A percentile compares a stretch with the other conserved stretches of the same genome.
These are phyloP conservation scores for Lagenorhynchus albirostris DNA, from an alignment of 2,113 vertebrate genomes.

Conservation along the genomic window DNA sequence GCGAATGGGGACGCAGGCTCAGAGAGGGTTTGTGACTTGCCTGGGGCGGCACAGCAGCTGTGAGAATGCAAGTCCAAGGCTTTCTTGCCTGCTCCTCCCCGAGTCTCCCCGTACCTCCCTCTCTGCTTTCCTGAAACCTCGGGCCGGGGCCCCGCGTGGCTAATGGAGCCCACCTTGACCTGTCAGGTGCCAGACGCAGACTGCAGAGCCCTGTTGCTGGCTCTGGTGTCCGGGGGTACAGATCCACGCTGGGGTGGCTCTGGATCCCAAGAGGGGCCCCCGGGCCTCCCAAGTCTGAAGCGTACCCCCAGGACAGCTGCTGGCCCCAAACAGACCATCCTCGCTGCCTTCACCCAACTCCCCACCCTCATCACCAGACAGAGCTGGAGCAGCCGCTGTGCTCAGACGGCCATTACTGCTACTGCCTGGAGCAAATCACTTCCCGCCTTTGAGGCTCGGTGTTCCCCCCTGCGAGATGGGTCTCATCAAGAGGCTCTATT, in stretches of 20 bases:
- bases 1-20: not conserved
- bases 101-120: rapidly evolving
- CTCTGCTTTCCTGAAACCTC: not conserved
- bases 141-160: not conserved
- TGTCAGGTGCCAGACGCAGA: not conserved
- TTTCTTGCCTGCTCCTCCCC: not conserved
- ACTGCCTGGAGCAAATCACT: not conserved
- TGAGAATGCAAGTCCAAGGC: too few species aligned
- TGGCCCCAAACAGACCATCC: rapidly evolving
- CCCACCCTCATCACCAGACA: too few species aligned
- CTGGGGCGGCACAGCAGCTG: not conserved
- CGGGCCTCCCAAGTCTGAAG: not conserved
- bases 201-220: rapidly evolving
- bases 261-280: not conserved
- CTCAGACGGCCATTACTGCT: rapidly evolving
- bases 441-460: not conserved
- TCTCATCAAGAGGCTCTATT: not conserved
- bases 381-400: rapidly evolving
- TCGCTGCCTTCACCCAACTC: too few species aligned
- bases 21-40: not conserved
- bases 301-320: not conserved
- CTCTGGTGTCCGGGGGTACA: not conserved
- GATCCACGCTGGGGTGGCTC: not conserved
- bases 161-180: not conserved
- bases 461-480: not conserved